Conservation (phyloP, 2,888 invertebrate genomes). For the Thereva nobilitata region DNA sequence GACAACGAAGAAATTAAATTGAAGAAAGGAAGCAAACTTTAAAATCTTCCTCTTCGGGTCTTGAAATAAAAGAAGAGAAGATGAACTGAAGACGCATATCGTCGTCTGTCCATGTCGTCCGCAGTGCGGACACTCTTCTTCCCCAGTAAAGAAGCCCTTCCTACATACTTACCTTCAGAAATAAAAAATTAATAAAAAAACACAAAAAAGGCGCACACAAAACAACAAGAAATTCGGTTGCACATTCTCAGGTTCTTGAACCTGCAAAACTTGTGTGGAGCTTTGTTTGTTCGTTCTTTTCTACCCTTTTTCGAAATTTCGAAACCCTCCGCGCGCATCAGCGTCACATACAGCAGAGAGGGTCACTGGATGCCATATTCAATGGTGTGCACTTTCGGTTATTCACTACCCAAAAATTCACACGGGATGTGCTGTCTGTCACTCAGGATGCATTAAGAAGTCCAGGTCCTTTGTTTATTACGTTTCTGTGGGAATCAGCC, state of each 20-base stretch:
- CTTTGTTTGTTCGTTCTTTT: neutral
- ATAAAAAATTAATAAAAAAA: neutral
- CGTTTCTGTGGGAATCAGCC: no score
- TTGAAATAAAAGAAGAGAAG: slow-evolving; percentile 29
- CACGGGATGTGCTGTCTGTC: slow-evolving; percentile 23
- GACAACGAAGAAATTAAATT: slow-evolving; percentile 26
- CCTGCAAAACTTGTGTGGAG: slow-evolving; percentile 8
- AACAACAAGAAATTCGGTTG: slow-evolving; percentile 36
- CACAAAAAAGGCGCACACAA: neutral
- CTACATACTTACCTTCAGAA: neutral
- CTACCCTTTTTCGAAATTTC: slow-evolving; percentile 1
- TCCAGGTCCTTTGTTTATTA: slow-evolving; percentile 25
- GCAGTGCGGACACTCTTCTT: neutral
- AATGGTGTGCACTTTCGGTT: slow-evolving; percentile 25
- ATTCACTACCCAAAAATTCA: slow-evolving; percentile 21
- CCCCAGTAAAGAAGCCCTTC: slow-evolving; percentile 17
- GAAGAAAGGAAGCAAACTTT: slow-evolving; percentile 26
- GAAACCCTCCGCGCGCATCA: no score
- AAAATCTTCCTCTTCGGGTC: no score
- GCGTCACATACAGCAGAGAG: no score
- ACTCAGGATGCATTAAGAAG: slow-evolving; percentile 27
- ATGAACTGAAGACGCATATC: slow-evolving; percentile 12
- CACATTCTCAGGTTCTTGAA: slow-evolving; percentile 42
- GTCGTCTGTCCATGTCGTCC: no score
- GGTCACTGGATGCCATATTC: slow-evolving; percentile 21